Percentiles rank a stretch among this genome's conserved stretches.
Evolutionary conservation across 2,888 invertebrate species (phyloP).

Genomic region (Ptilodon capucinus): DNA sequence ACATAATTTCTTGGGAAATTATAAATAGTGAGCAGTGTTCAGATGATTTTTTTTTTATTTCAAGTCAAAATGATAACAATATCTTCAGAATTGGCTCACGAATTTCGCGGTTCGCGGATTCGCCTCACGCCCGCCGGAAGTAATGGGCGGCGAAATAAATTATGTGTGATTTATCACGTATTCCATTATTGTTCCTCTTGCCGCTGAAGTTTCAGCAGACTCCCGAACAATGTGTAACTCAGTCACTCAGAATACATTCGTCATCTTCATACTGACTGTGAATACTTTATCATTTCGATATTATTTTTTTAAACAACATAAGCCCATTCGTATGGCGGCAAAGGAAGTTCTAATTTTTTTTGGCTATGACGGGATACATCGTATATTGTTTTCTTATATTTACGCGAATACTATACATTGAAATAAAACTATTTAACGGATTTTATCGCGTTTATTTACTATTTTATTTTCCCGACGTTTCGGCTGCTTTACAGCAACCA

Average conservation of each 20-base stretch:
- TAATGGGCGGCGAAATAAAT: slow-evolving; percentile 31
- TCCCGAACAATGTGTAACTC: neutral
- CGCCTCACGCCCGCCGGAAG: slow-evolving; percentile 28
- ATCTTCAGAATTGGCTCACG: neutral
- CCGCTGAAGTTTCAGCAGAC: slow-evolving; percentile 15
- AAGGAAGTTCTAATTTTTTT: no score
- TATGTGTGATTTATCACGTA: slow-evolving; percentile 33
- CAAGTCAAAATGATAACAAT: neutral
- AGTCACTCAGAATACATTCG: neutral
- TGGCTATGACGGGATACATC: no score
- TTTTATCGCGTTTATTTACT: no score
- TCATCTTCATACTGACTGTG: neutral
- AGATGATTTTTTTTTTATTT: neutral
- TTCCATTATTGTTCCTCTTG: slow-evolving; percentile 27
- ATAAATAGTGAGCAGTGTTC: no score
- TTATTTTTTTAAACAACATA: no score
- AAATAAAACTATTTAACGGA: no score
- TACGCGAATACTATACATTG: no score
- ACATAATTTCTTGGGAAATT: no score
- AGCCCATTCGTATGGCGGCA: no score
- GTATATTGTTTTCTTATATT: no score
- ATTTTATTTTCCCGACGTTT: no score
- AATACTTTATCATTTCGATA: neutral
- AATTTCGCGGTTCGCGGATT: slow-evolving; percentile 13
- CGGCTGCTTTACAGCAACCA: no score